Conservation (phyloP, 2,797 vertebrate species). For the Enteromius anoplus region DNA sequence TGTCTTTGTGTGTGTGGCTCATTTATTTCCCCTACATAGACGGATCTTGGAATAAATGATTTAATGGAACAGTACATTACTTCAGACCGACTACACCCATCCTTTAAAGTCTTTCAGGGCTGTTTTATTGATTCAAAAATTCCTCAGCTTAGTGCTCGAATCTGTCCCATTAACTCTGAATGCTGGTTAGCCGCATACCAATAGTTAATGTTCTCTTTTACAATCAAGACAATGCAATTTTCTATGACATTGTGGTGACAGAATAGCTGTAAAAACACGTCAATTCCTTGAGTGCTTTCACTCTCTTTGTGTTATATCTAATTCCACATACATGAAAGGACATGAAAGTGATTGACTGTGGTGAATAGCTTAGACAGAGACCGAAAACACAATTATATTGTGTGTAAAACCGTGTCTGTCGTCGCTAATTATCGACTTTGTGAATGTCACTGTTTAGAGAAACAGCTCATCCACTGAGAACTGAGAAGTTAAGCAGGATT, state of each 20-base stretch:
- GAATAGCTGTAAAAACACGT: slow-evolving; percentile 55
- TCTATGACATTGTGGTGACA: slow-evolving; percentile 46
- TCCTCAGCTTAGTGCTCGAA: slow-evolving; percentile 39
- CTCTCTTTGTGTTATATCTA: slow-evolving; percentile 60
- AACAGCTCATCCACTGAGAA: slow-evolving; percentile 57
- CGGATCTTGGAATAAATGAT: slow-evolving; percentile 31
- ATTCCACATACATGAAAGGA: slow-evolving; percentile 66
- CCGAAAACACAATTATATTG: slow-evolving; percentile 62
- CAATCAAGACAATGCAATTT: slow-evolving; percentile 54
- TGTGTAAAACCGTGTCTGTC: slow-evolving; percentile 61
- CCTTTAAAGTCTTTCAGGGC: slow-evolving; percentile 39
- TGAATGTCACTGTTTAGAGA: slow-evolving; percentile 62
- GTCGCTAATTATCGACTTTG: slow-evolving; percentile 61
- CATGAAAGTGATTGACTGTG: slow-evolving; percentile 58
- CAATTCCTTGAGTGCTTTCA: slow-evolving; percentile 53
- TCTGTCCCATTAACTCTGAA: slow-evolving; percentile 39
- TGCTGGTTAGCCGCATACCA: slow-evolving; percentile 37
- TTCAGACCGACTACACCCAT: slow-evolving; percentile 30
- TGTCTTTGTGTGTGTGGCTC: neutral
- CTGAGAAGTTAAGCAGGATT: slow-evolving; percentile 55
- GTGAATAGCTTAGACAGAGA: slow-evolving; percentile 59
- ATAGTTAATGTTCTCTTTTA: slow-evolving; percentile 60
- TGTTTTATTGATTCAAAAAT: slow-evolving; percentile 45
- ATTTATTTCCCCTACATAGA: slow-evolving; percentile 25
- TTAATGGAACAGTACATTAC: slow-evolving; percentile 32